phyloP scores from a whole-genome alignment of 2,113 vertebrate genomes.

The Cairina moschata region DNA sequence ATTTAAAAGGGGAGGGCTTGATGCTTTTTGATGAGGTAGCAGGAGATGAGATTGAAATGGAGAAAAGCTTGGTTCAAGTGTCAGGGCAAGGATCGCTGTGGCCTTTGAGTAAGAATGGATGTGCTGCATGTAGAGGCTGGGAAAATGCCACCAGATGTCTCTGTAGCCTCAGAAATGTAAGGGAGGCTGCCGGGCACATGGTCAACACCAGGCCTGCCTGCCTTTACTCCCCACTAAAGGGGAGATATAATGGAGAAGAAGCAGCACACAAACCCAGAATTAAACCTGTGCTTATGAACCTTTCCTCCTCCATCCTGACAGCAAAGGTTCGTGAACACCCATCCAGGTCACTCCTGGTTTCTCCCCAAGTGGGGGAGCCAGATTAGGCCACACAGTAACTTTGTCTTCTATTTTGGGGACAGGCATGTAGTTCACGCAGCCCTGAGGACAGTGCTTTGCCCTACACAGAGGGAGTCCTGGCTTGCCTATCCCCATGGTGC shows the following conservation, averaged over 20 bases:
- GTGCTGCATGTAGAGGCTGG: background rate
- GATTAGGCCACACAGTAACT: background rate
- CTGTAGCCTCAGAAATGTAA: slow-evolving; percentile 59
- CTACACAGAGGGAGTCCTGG: fast-evolving
- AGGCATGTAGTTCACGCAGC: background rate
- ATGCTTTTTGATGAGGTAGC: background rate
- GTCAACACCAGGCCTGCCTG: background rate
- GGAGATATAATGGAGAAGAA: background rate
- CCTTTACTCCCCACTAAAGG: background rate
- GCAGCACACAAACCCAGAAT: fast-evolving
- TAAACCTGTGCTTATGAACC: fast-evolving
- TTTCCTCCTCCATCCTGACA: background rate
- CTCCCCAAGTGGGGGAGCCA: background rate
- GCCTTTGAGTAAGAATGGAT: background rate
- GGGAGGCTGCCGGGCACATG: background rate
- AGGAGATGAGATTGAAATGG: background rate
- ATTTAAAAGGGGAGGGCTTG: background rate
- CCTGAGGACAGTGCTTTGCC: background rate
- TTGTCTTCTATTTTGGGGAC: background rate
- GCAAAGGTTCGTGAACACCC: background rate
- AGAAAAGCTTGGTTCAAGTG: background rate
- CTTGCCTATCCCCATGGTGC: background rate
- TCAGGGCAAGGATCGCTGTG: background rate
- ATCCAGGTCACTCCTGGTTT: background rate
- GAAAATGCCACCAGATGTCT: slow-evolving; percentile 77